Conservation (phyloP, 53 echinoderm and acorn worm genomes). For the Paracentrotus lividus region DNA sequence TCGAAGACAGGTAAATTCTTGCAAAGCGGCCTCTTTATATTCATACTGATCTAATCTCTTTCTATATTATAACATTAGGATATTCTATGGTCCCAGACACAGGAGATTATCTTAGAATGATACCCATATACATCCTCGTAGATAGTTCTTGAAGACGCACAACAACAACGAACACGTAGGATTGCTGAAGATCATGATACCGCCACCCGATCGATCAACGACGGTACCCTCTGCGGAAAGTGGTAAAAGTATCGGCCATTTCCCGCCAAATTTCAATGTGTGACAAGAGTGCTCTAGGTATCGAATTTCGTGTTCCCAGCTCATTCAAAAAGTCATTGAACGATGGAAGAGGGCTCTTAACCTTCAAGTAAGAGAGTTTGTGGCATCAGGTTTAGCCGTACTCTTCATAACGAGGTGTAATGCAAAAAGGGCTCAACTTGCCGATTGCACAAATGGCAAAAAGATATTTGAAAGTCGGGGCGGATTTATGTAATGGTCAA, state of each 20-base stretch:
- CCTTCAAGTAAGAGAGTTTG: not conserved
- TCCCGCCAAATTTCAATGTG: not conserved
- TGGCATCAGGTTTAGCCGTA: not conserved
- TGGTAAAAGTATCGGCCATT: constrained; percentile 10
- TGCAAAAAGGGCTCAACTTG: not conserved
- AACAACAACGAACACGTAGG: not conserved
- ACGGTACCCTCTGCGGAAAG: not conserved
- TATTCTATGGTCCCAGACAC: too few species aligned
- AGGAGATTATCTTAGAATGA: too few species aligned
- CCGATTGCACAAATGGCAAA: not conserved
- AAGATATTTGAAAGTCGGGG: too few species aligned
- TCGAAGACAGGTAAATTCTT: too few species aligned
- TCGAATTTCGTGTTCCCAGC: not conserved
- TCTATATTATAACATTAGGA: too few species aligned
- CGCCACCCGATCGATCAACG: not conserved
- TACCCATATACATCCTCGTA: too few species aligned
- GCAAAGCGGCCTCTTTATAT: too few species aligned
- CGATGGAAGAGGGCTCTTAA: not conserved
- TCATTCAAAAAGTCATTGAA: constrained; percentile 20
- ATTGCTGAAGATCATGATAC: not conserved
- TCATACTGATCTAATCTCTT: too few species aligned
- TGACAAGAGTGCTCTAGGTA: not conserved
- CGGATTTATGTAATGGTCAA: too few species aligned
- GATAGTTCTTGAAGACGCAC: too few species aligned
- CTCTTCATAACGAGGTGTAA: not conserved